Conservation (phyloP, 92 coral and sea anemone species). For the Bergia puertoricense region DNA sequence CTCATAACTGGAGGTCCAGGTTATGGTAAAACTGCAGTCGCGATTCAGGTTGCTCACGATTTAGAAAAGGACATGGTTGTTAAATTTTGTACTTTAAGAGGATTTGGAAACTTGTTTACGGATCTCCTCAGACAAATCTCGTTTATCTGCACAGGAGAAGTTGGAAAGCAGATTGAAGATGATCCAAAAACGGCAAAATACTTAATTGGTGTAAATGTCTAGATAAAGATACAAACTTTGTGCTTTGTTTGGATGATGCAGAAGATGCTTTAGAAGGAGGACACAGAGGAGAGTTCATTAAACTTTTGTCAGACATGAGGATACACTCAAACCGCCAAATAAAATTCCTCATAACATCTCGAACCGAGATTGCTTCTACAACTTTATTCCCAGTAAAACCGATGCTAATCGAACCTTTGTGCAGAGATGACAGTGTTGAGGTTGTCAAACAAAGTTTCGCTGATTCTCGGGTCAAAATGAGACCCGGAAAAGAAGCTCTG, state of each 20-base stretch:
- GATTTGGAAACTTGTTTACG: slow-evolving; percentile 6
- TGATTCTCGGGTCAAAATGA: neutral
- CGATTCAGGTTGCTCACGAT: slow-evolving; percentile 41
- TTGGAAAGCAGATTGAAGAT: slow-evolving; percentile 20
- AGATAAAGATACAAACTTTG: neutral
- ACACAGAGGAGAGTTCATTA: slow-evolving; percentile 18
- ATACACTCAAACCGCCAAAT: slow-evolving; percentile 22
- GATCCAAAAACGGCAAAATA: slow-evolving; percentile 39
- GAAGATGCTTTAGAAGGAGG: slow-evolving; percentile 43
- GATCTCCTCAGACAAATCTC: neutral
- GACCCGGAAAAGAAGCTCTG: slow-evolving; percentile 4
- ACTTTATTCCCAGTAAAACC: neutral
- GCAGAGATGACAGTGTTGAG: neutral
- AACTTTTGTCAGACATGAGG: slow-evolving; percentile 38
- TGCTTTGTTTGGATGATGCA: slow-evolving; percentile 46
- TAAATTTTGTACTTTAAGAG: slow-evolving; percentile 6
- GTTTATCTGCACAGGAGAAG: slow-evolving; percentile 38
- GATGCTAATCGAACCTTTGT: neutral
- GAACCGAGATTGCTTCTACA: neutral
- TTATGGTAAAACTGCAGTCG: slow-evolving; percentile 52
- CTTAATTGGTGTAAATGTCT: slow-evolving; percentile 46
- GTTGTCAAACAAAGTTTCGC: neutral
- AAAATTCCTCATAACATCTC: slow-evolving; percentile 42
- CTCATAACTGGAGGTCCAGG: slow-evolving; percentile 61
- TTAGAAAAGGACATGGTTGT: neutral